Conservation (phyloP, 2,113 vertebrate species). For the Antechinus flavipes region DNA sequence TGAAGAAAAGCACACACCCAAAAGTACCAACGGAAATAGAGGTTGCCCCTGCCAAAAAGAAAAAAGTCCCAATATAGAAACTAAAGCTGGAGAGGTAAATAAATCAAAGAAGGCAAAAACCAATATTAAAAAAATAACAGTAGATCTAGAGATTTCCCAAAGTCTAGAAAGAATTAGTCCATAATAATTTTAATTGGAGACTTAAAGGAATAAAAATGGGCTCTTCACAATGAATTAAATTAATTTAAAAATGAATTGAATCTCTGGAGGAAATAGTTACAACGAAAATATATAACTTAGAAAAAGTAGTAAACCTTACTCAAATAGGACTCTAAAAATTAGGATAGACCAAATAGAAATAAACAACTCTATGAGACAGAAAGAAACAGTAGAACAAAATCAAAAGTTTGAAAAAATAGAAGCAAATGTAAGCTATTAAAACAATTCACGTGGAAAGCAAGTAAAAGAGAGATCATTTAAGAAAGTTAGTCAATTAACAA, state of each 20-base stretch:
- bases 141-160: not conserved
- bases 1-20: not conserved
- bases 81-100: not conserved
- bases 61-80: not conserved
- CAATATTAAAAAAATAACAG: not conserved
- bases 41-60: not conserved
- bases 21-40: not conserved
- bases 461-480: not conserved
- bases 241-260: not conserved
- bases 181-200: not conserved
- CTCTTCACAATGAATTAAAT: not conserved
- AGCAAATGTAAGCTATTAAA: not conserved
- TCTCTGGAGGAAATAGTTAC: not conserved
- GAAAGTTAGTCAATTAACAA: not conserved
- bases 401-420: not conserved
- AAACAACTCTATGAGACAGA: not conserved
- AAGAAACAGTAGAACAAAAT: not conserved
- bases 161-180: not conserved
- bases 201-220: not conserved
- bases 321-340: not conserved
- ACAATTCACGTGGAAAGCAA: not conserved
- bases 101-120: not conserved
- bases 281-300: not conserved
- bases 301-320: not conserved
- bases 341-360: not conserved